These are phyloP conservation scores for Synanthedon myopaeformis DNA, from an alignment of 2,888 invertebrate genomes.

Conservation along the genomic window DNA sequence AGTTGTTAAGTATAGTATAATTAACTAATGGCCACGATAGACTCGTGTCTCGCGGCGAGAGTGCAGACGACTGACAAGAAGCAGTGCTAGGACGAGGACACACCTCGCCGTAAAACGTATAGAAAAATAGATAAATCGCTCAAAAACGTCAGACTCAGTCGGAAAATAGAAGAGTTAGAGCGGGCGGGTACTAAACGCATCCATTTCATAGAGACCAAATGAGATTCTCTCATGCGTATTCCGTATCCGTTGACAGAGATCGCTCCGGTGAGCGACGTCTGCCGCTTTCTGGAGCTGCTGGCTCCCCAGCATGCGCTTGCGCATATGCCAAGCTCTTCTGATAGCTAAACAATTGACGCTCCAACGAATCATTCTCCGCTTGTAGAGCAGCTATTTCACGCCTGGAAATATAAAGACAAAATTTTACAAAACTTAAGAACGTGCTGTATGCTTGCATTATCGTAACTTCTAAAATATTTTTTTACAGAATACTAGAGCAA, in stretches of 20 bases:
- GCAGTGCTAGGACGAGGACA: conserved; percentile 50
- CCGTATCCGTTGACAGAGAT: conserved; percentile 76
- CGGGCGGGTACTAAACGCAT: conserved; percentile 10
- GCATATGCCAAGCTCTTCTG: conserved; percentile 83
- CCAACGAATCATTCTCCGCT: conserved; percentile 86
- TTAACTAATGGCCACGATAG: conserved; percentile 67
- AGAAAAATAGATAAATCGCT: conserved; percentile 72
- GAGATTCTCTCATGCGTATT: conserved; percentile 73
- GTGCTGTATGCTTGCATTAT: not conserved
- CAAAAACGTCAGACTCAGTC: conserved; percentile 69
- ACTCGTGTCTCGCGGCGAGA: conserved; percentile 64
- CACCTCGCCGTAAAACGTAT: conserved; percentile 37
- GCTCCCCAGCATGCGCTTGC: conserved; percentile 72
- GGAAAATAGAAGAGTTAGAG: conserved; percentile 56
- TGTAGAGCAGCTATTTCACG: conserved; percentile 83
- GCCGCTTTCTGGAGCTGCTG: conserved; percentile 36
- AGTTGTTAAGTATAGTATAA: conserved; percentile 68
- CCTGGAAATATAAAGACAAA: conserved; percentile 48
- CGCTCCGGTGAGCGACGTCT: conserved; percentile 67
- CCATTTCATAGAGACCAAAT: conserved; percentile 4
- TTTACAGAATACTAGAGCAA: too few relatives aligned
- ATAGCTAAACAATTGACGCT: conserved; percentile 85
- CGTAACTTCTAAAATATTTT: too few relatives aligned
- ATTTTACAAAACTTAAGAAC: not conserved
- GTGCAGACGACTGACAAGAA: conserved; percentile 49